phyloP scores from a whole-genome alignment of 2,113 vertebrate species.

The Seriola dumerili region DNA sequence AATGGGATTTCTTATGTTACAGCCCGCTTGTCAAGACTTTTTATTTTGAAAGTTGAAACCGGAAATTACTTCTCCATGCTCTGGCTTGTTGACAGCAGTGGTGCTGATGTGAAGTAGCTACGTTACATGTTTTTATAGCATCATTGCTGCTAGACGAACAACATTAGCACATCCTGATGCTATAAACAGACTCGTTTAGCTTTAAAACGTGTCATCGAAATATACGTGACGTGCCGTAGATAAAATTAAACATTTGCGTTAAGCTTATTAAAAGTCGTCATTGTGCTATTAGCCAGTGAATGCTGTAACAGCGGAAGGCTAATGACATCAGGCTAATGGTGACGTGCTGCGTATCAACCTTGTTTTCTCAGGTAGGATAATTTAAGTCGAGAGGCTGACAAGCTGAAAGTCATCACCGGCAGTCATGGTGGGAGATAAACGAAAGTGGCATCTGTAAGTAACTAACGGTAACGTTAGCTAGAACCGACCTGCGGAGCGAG shows the following conservation, averaged over 20 bases:
- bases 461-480: not conserved
- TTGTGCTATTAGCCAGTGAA: not conserved
- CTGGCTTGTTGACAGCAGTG: not conserved
- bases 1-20: not conserved
- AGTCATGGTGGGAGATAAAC: not conserved
- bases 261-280: not conserved
- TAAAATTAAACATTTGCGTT: not conserved
- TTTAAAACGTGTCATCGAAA: not conserved
- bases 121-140: not conserved
- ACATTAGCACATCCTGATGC: accelerated
- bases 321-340: constrained; percentile 29
- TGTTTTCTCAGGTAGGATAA: no score
- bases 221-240: not conserved
- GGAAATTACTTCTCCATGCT: not conserved
- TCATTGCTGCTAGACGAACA: not conserved
- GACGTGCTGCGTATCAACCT: not conserved
- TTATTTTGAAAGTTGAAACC: constrained; percentile 28
- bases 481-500: not conserved
- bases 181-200: not conserved
- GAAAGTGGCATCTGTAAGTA: not conserved
- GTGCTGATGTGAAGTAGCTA: not conserved
- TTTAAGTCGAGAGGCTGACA: not conserved
- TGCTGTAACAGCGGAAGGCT: not conserved
- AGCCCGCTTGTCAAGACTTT: not conserved
- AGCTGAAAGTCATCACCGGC: not conserved